phyloP scores from a whole-genome alignment of 2,797 vertebrate species.

The Acanthurus leucopareius region DNA sequence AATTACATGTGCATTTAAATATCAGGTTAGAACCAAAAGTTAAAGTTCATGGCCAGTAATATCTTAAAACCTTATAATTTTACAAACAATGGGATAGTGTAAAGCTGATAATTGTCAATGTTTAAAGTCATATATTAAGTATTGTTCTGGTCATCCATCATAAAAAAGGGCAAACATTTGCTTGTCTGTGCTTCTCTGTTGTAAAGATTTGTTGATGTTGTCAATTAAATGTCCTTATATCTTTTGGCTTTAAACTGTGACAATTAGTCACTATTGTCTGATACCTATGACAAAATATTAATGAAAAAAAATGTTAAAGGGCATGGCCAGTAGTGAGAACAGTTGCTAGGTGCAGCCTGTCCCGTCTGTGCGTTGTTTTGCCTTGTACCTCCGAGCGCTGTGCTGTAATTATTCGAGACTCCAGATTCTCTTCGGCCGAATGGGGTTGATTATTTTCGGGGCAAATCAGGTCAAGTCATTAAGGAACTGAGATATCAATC shows the following conservation, averaged over 20 bases:
- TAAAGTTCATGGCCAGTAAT: no score
- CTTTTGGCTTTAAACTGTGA: not conserved
- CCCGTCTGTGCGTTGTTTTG: not conserved
- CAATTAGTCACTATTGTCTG: no score
- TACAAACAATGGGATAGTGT: no score
- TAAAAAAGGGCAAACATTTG: not conserved
- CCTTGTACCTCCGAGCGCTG: not conserved
- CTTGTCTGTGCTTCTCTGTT: not conserved
- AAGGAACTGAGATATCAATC: slow-evolving; percentile 31
- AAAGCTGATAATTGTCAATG: no score
- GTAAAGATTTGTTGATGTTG: not conserved
- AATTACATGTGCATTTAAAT: no score
- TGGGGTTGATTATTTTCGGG: not conserved
- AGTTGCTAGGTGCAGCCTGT: not conserved
- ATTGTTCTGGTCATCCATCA: no score
- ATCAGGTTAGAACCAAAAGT: no score
- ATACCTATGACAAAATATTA: not conserved
- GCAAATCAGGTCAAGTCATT: slow-evolving; percentile 50
- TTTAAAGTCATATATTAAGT: no score
- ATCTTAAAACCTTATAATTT: no score
- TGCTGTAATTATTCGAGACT: not conserved
- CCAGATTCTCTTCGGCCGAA: not conserved
- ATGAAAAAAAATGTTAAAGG: not conserved
- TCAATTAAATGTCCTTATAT: not conserved
- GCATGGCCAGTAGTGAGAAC: not conserved